Evolutionary conservation across 2,797 vertebrate species (phyloP).

Genomic region (Chrysocyon brachyurus): DNA sequence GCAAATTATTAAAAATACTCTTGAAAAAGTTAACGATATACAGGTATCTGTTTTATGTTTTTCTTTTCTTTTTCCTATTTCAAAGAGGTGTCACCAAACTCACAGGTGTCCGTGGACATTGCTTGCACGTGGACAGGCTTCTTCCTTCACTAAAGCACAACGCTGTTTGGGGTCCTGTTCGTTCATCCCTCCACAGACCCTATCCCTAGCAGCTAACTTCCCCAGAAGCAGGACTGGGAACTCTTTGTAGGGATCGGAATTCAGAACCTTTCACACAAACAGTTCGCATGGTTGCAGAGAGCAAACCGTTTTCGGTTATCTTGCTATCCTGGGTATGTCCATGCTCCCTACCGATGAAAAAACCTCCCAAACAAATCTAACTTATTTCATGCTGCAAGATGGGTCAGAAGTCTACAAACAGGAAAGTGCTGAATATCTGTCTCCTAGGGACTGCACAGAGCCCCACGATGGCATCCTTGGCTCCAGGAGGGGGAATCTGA

Average conservation of each 20-base stretch:
- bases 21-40: not conserved
- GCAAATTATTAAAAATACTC: not conserved
- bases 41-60: not conserved
- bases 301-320: not conserved
- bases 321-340: not conserved
- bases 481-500: conserved; percentile 74
- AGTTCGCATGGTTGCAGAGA: not conserved
- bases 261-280: not conserved
- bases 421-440: conserved; percentile 76
- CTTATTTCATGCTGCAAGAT: conserved; percentile 40
- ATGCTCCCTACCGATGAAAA: not conserved
- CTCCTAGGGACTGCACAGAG: conserved; percentile 77
- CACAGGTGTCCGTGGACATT: not conserved
- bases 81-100: not conserved
- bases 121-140: not conserved
- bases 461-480: conserved; percentile 51
- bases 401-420: conserved; percentile 73
- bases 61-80: not conserved
- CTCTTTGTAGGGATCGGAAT: not conserved
- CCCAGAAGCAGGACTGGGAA: not conserved
- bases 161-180: not conserved
- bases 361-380: not conserved
- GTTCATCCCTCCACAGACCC: conserved; percentile 61
- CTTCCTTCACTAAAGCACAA: not conserved
- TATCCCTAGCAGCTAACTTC: not conserved